Percentiles rank a stretch among this genome's conserved stretches.
Conservation (phyloP, 2,113 vertebrate species). For the Clarias macrocephalus region DNA sequence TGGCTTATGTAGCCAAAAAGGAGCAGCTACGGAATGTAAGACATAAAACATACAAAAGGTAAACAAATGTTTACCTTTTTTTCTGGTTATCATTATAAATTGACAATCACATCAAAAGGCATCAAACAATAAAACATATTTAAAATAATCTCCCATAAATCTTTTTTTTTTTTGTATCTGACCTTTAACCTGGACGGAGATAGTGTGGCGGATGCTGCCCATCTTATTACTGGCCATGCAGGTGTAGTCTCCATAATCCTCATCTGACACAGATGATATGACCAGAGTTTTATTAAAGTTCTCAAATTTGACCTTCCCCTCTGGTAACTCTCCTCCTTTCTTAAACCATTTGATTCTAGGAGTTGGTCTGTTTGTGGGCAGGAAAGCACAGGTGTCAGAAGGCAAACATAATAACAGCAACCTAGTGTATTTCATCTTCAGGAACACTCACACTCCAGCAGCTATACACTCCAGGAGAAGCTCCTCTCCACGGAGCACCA, state of each 20-base stretch:
- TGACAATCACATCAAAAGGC: not conserved
- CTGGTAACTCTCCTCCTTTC: constrained; percentile 89
- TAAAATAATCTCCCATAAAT: no score
- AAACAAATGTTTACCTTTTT: no score
- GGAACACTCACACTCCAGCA: constrained; percentile 86
- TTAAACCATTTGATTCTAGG: constrained; percentile 93
- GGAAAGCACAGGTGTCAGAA: not conserved
- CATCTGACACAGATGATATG: constrained; percentile 86
- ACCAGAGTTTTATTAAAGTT: constrained; percentile 91
- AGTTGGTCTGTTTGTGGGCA: constrained; percentile 77
- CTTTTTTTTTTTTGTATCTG: constrained; percentile 65
- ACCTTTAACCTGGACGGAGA: constrained; percentile 97
- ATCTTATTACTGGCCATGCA: constrained; percentile 94
- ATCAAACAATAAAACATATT: not conserved
- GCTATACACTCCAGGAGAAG: constrained; percentile 95
- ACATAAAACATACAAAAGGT: no score
- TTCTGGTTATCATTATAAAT: not conserved
- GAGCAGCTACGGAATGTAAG: constrained; percentile 78
- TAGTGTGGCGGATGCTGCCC: constrained; percentile 89
- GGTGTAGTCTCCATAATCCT: constrained; percentile 90
- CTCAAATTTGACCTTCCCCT: constrained; percentile 81
- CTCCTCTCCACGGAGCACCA: constrained; percentile 88
- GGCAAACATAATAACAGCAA: not conserved
- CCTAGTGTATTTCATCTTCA: constrained; percentile 49
- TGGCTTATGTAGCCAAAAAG: constrained; percentile 93